Conservation (phyloP, 2,113 vertebrate genomes). For the Actenoides hombroni region DNA sequence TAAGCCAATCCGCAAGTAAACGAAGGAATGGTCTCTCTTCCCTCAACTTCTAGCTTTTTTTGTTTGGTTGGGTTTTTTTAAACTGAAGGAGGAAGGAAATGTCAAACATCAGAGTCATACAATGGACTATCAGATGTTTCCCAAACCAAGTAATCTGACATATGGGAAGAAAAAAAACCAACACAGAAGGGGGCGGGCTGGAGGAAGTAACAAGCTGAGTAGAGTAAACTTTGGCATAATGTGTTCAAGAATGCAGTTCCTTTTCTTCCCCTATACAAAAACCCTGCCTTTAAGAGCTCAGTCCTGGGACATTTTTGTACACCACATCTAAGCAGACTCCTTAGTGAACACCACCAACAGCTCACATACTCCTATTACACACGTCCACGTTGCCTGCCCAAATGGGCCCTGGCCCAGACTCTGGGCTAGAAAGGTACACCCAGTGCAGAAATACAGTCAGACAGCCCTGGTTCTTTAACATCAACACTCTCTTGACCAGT, state of each 20-base stretch:
- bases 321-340: background rate
- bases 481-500: background rate
- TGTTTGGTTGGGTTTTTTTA: background rate
- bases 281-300: background rate
- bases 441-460: background rate
- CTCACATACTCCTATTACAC: background rate
- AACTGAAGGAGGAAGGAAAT: slow-evolving; percentile 49
- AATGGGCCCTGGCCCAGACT: background rate
- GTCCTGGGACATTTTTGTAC: background rate
- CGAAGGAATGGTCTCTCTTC: background rate
- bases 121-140: slow-evolving; percentile 46
- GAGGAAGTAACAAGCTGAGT: background rate
- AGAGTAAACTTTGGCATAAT: background rate
- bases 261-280: background rate
- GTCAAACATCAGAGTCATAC: slow-evolving; percentile 24
- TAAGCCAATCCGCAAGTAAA: background rate
- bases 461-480: background rate
- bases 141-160: slow-evolving; percentile 30
- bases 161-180: background rate
- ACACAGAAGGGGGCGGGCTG: background rate
- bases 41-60: background rate
- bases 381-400: background rate
- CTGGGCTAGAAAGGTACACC: background rate
- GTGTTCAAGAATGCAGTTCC: background rate
- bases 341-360: background rate